Conservation (phyloP, 2,888 invertebrate genomes). For the Diarsia mendica region DNA sequence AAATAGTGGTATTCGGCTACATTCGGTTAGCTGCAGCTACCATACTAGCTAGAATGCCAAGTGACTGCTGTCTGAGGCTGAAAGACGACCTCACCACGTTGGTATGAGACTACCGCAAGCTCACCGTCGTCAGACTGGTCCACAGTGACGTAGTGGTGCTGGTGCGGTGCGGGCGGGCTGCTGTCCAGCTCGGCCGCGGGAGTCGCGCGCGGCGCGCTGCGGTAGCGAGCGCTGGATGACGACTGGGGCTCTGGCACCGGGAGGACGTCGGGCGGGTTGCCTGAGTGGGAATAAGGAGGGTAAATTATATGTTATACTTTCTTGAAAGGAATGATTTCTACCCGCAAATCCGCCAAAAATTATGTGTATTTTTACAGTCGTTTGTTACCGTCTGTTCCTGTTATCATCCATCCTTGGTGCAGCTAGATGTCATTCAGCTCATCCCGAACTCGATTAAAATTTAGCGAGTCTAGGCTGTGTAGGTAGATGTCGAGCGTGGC, state of each 20-base stretch:
- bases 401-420: not conserved
- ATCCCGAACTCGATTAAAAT: too few relatives aligned
- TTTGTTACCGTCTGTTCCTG: not conserved
- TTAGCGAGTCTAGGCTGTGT: too few relatives aligned
- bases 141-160: constrained; percentile 34
- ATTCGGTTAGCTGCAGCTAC: too few relatives aligned
- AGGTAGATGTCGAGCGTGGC: too few relatives aligned
- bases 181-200: not conserved
- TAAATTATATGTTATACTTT: not conserved
- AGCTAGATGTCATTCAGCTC: not conserved
- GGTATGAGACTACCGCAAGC: not conserved
- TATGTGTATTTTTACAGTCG: too few relatives aligned
- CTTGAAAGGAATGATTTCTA: too few relatives aligned
- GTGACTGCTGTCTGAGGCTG: too few relatives aligned
- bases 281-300: not conserved
- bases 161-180: constrained; percentile 23
- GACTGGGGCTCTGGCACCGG: constrained; percentile 26
- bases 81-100: not conserved
- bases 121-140: constrained; percentile 58
- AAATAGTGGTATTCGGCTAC: too few relatives aligned
- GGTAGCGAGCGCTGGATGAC: constrained; percentile 27
- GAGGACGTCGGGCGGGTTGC: constrained; percentile 34
- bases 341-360: too few relatives aligned
- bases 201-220: not conserved
- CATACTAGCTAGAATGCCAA: too few relatives aligned